These are phyloP conservation scores for Megalops cyprinoides DNA, from an alignment of 2,797 vertebrate species.

Conservation along the genomic window DNA sequence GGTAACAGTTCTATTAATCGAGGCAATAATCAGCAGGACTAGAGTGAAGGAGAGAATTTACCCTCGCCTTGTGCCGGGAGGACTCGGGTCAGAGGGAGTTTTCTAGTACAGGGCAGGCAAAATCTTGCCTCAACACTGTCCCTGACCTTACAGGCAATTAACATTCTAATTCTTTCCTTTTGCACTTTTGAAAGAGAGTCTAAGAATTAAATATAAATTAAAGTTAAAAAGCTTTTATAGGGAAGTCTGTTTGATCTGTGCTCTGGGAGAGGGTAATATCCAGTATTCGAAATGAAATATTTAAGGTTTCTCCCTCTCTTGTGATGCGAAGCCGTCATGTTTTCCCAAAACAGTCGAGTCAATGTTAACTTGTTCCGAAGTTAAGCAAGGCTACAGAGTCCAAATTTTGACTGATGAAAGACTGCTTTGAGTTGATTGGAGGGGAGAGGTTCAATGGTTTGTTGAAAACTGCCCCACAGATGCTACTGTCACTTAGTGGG, in stretches of 20 bases:
- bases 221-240: constrained; percentile 66
- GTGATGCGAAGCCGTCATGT: constrained; percentile 27
- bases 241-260: constrained; percentile 60
- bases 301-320: constrained; percentile 41
- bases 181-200: constrained; percentile 26
- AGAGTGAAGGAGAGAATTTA: constrained; percentile 16
- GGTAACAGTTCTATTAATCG: background rate
- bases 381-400: background rate
- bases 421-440: constrained; percentile 32
- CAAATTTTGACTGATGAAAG: background rate
- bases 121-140: constrained; percentile 5
- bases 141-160: constrained; percentile 19
- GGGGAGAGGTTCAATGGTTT: constrained; percentile 41
- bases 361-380: constrained; percentile 17
- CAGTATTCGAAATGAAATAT: constrained; percentile 66
- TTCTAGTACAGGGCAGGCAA: background rate
- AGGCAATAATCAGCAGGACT: background rate
- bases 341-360: constrained; percentile 32
- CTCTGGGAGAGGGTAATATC: constrained; percentile 56
- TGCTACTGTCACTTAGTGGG: constrained; percentile 39
- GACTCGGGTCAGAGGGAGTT: constrained; percentile 15
- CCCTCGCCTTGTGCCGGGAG: background rate
- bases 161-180: constrained; percentile 22
- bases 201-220: constrained; percentile 56
- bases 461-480: constrained; percentile 47